Percentiles rank a stretch among this genome's conserved stretches.
Conservation (phyloP, 2,113 vertebrate species). For the Amblyopsis rosae region DNA sequence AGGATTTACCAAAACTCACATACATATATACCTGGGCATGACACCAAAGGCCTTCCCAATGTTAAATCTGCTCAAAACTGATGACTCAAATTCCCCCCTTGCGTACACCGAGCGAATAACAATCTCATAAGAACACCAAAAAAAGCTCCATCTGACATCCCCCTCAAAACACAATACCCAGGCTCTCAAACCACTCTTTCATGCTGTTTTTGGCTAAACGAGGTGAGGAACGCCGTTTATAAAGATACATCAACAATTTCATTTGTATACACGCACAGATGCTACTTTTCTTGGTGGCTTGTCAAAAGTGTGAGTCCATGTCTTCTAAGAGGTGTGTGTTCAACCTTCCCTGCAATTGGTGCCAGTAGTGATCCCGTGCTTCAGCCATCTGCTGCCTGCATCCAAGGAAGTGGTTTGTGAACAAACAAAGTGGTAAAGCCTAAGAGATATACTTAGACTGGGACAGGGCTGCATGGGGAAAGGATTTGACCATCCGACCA, state of each 20-base stretch:
- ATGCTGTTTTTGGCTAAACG: neutral
- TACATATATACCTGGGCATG: conserved; percentile 45
- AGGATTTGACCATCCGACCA: neutral
- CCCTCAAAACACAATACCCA: neutral
- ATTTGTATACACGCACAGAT: conserved; percentile 6
- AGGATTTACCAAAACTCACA: neutral
- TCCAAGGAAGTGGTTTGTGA: conserved; percentile 5
- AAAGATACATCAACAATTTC: neutral
- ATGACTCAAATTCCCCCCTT: conserved; percentile 26
- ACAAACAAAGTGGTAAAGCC: neutral
- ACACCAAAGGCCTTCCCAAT: conserved; percentile 35
- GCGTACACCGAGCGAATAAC: neutral
- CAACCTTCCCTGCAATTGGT: conserved; percentile 33
- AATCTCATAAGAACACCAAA: neutral
- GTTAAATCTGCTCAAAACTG: conserved; percentile 47
- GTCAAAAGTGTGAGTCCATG: neutral
- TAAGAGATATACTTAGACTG: neutral
- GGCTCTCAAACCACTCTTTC: neutral
- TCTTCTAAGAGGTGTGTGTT: conserved; percentile 29
- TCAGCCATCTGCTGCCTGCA: conserved; percentile 48
- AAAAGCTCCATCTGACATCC: neutral
- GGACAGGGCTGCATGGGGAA: neutral
- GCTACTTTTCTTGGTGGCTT: conserved; percentile 6
- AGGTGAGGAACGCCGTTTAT: neutral
- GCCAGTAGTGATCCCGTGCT: conserved; percentile 25